Percentiles rank a stretch among this genome's conserved stretches.
These are phyloP conservation scores for Crotalus tigris DNA, from an alignment of 2,113 vertebrate species.

Conservation along the genomic window DNA sequence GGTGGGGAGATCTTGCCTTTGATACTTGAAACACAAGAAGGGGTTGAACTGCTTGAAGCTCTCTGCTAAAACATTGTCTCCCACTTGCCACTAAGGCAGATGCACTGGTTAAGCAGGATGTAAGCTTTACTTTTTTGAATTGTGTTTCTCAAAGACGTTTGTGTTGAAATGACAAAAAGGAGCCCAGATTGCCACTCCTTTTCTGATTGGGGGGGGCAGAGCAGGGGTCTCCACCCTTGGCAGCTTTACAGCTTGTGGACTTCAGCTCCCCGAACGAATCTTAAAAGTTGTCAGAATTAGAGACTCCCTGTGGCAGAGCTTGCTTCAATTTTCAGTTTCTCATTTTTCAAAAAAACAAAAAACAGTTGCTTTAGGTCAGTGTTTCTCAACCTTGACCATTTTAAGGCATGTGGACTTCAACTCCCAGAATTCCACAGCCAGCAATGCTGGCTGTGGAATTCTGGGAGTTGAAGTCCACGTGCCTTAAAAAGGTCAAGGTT, in stretches of 20 bases:
- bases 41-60: conserved; percentile 48
- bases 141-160: conserved; percentile 1
- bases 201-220: conserved; percentile 16
- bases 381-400: too few species aligned
- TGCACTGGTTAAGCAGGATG: conserved; percentile 12
- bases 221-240: background rate
- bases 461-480: too few species aligned
- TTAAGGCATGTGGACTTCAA: too few species aligned
- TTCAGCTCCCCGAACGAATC: background rate
- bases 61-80: conserved; percentile 7
- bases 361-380: background rate
- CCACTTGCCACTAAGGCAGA: conserved; percentile 14
- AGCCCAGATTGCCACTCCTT: conserved; percentile 18
- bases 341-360: background rate
- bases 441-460: too few species aligned
- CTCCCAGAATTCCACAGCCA: too few species aligned
- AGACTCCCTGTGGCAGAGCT: background rate
- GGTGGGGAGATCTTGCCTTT: conserved; percentile 36
- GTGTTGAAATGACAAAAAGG: conserved; percentile 1
- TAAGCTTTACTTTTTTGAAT: conserved; percentile 27
- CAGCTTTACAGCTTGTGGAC: background rate
- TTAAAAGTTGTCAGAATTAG: background rate
- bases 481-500: too few species aligned
- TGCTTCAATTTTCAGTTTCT: conserved; percentile 6
- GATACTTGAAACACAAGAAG: conserved; percentile 58